phyloP scores from a whole-genome alignment of 1,140 invertebrate species.

The Tetramorium simillimum region DNA sequence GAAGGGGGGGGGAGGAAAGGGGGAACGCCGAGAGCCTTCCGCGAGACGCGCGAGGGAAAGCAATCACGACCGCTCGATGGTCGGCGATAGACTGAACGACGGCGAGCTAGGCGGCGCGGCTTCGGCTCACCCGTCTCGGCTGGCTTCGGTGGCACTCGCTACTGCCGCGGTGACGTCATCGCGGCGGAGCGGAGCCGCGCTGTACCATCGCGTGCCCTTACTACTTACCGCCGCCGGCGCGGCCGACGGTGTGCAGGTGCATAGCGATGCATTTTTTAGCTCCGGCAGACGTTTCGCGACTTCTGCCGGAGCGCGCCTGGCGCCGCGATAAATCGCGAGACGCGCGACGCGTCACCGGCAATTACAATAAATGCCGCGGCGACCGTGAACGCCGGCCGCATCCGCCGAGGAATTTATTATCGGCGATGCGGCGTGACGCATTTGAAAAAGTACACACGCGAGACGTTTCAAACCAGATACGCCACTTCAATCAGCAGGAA shows the following conservation, averaged over 20 bases:
- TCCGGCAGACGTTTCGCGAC: constrained; percentile 2
- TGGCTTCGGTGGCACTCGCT: constrained; percentile 58
- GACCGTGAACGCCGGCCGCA: not conserved
- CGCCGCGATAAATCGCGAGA: constrained; percentile 54
- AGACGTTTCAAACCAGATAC: not conserved
- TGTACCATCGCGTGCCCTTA: constrained; percentile 84
- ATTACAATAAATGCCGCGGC: constrained; percentile 28
- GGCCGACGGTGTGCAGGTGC: constrained; percentile 74
- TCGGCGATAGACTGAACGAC: constrained; percentile 78
- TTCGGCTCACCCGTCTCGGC: constrained; percentile 55
- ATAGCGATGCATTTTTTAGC: constrained; percentile 70
- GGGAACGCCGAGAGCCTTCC: not conserved
- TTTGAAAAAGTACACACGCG: not conserved
- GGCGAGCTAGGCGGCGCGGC: constrained; percentile 40
- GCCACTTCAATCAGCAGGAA: not conserved
- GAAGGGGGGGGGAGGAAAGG: not conserved
- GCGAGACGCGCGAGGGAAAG: constrained; percentile 17
- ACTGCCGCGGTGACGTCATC: constrained; percentile 68
- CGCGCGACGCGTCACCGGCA: constrained; percentile 41
- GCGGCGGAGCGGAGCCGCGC: constrained; percentile 66
- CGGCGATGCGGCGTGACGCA: not conserved
- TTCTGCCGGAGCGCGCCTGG: constrained; percentile 17
- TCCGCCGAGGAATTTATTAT: constrained; percentile 13
- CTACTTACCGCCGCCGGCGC: constrained; percentile 82
- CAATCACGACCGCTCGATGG: constrained; percentile 63